A percentile compares a stretch with the other conserved stretches of the same genome.
Evolutionary conservation across 2,888 invertebrate species (phyloP).

Genomic region (Pseudococcus viburni): DNA sequence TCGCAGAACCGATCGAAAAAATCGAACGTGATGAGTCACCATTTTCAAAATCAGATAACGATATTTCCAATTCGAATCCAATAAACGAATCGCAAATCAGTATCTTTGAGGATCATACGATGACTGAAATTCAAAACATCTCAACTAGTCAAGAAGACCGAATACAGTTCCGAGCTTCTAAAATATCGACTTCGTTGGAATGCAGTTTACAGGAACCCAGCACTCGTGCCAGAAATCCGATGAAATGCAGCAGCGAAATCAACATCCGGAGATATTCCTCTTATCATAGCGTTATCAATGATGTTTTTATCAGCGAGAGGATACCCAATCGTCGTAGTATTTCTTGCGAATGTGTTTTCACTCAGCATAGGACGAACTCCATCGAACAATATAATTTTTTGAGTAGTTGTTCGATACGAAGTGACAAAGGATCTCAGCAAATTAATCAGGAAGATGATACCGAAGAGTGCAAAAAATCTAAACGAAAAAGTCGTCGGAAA

Average conservation of each 20-base stretch:
- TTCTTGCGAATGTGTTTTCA: conserved; percentile 34
- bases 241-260: conserved; percentile 27
- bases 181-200: not conserved
- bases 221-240: not conserved
- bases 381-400: not conserved
- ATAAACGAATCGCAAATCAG: not conserved
- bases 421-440: not conserved
- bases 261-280: conserved; percentile 32
- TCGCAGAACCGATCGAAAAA: not conserved
- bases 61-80: not conserved
- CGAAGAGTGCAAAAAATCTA: not conserved
- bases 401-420: not conserved
- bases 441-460: not conserved
- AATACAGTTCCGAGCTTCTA: not conserved
- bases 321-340: not conserved
- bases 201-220: not conserved
- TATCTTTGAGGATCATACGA: not conserved
- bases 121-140: not conserved
- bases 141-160: not conserved
- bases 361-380: not conserved
- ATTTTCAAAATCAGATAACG: not conserved
- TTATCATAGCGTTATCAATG: conserved; percentile 24
- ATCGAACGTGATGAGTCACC: not conserved
- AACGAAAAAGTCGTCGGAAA: not conserved
- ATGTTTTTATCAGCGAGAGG: not conserved